Conservation (phyloP, 2,113 vertebrate genomes). For the Myanophis thanlyinensis region DNA sequence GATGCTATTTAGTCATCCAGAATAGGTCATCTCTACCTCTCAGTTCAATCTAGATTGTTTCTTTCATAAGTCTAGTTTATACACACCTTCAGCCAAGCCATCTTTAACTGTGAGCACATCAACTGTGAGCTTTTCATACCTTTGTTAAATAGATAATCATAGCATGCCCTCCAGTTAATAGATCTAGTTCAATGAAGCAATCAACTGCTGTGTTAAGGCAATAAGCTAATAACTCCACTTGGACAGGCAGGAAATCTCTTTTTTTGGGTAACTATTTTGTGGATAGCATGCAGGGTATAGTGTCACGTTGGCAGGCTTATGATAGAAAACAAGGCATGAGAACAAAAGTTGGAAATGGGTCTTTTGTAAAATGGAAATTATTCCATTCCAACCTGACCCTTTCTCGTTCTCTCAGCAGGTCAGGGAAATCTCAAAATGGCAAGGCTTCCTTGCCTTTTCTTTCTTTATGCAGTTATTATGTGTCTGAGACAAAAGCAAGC, state of each 20-base stretch:
- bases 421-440: constrained; percentile 10
- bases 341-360: not conserved
- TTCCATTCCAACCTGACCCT: not conserved
- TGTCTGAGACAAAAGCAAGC: constrained; percentile 5
- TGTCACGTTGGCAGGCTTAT: not conserved
- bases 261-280: not conserved
- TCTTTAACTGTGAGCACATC: not conserved
- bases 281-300: not conserved
- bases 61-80: not conserved
- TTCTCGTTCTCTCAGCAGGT: not conserved
- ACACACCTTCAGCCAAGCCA: not conserved
- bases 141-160: not conserved
- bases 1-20: not conserved
- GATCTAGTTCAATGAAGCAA: not conserved
- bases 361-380: constrained; percentile 1
- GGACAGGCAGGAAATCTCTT: not conserved
- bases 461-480: not conserved
- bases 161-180: not conserved
- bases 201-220: not conserved
- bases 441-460: not conserved
- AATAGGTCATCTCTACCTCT: not conserved
- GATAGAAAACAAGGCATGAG: not conserved
- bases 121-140: not conserved
- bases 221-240: constrained; percentile 10
- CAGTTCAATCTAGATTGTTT: not conserved